Percentiles rank a stretch among this genome's conserved stretches.
Conservation (phyloP, 2,888 invertebrate genomes). For the Dryobotodes eremita region DNA sequence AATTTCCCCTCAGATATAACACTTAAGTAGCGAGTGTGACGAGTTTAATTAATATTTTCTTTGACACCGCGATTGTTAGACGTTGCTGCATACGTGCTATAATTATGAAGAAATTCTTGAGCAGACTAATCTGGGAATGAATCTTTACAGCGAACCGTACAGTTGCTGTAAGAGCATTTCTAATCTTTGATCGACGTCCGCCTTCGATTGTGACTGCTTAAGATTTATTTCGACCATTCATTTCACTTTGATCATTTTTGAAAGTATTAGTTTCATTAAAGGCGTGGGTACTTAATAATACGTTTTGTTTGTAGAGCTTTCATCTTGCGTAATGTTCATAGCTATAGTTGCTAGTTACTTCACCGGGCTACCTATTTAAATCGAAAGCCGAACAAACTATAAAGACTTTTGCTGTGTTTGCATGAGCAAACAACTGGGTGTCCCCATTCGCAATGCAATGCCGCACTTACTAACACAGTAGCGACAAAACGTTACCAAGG, state of each 20-base stretch:
- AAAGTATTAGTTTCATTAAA: slow-evolving; percentile 76
- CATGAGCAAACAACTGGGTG: slow-evolving; percentile 36
- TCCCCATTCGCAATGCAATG: slow-evolving; percentile 56
- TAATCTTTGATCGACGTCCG: slow-evolving; percentile 74
- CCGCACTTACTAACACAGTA: slow-evolving; percentile 56
- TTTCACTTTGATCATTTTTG: slow-evolving; percentile 76
- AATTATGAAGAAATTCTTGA: slow-evolving; percentile 74
- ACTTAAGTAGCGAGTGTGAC: slow-evolving; percentile 68
- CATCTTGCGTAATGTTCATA: slow-evolving; percentile 69
- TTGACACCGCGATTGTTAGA: slow-evolving; percentile 69
- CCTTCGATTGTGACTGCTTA: slow-evolving; percentile 71
- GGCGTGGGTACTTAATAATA: slow-evolving; percentile 69
- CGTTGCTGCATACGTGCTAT: slow-evolving; percentile 65
- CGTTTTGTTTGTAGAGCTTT: slow-evolving; percentile 70
- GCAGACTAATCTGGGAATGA: slow-evolving; percentile 70
- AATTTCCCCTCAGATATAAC: slow-evolving; percentile 70
- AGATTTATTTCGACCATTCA: slow-evolving; percentile 73
- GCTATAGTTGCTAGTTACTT: slow-evolving; percentile 62
- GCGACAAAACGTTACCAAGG: slow-evolving; percentile 73
- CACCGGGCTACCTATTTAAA: slow-evolving; percentile 56
- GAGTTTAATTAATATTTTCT: slow-evolving; percentile 70
- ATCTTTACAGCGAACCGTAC: slow-evolving; percentile 72
- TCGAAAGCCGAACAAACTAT: slow-evolving; percentile 44
- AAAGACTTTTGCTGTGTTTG: slow-evolving; percentile 48
- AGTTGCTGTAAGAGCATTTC: slow-evolving; percentile 73